Conservation (phyloP, 2,888 invertebrate genomes). For the Hirtodrosophila histrioides region DNA sequence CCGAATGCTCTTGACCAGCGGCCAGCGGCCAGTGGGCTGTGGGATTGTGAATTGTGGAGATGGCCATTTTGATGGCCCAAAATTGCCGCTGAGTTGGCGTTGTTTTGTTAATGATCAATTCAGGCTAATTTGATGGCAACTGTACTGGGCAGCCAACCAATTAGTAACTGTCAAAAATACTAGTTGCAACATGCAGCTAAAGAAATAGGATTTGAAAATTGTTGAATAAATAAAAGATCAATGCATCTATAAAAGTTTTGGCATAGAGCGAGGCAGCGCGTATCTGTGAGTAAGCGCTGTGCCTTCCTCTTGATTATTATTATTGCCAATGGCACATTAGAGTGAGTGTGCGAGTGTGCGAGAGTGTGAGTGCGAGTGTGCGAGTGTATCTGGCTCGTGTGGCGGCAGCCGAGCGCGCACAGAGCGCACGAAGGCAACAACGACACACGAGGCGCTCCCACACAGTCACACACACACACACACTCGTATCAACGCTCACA, state of each 20-base stretch:
- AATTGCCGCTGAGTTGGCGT: constrained; percentile 58
- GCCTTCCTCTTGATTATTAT: constrained; percentile 56
- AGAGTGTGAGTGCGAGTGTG: constrained; percentile 5
- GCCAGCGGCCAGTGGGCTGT: constrained; percentile 27
- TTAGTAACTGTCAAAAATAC: constrained; percentile 36
- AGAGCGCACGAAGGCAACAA: too few relatives aligned
- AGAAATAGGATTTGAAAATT: constrained; percentile 37
- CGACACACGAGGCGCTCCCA: too few relatives aligned
- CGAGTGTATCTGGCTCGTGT: constrained; percentile 38
- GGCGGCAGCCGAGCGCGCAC: constrained; percentile 23
- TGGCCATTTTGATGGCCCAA: constrained; percentile 64
- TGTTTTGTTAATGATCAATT: constrained; percentile 54
- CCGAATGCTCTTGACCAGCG: constrained; percentile 25
- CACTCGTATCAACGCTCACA: constrained; percentile 27
- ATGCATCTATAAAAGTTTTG: constrained; percentile 4
- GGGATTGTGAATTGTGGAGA: constrained; percentile 30
- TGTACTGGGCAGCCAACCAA: constrained; percentile 40
- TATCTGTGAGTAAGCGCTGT: constrained; percentile 44
- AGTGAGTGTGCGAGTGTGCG: constrained; percentile 14
- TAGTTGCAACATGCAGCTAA: constrained; percentile 25
- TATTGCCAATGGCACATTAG: constrained; percentile 72
- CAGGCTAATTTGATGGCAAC: constrained; percentile 37
- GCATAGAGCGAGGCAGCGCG: constrained; percentile 1
- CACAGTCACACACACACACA: constrained; percentile 28
- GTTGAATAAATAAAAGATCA: constrained; percentile 24